Evolutionary conservation across 2,113 vertebrate genomes (phyloP).

Genomic region (Syngnathus floridae): DNA sequence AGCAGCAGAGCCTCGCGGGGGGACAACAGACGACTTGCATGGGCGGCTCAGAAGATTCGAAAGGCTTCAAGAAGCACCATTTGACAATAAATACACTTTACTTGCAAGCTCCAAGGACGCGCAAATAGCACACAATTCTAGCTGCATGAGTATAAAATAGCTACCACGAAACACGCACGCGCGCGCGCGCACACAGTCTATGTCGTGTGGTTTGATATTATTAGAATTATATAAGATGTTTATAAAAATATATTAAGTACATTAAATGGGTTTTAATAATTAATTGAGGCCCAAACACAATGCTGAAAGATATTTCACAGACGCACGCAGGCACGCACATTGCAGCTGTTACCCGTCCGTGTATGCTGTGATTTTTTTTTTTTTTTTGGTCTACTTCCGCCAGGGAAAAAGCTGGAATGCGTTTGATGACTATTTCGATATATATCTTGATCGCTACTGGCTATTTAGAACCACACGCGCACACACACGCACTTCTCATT

Average conservation of each 20-base stretch:
- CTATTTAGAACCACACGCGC: neutral
- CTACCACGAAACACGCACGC: neutral
- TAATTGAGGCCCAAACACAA: neutral
- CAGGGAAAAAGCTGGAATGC: slow-evolving; percentile 3
- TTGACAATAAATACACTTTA: slow-evolving; percentile 26
- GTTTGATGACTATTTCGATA: neutral
- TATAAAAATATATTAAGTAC: neutral
- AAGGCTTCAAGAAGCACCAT: slow-evolving; percentile 28
- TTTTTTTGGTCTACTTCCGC: neutral
- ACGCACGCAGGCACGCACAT: neutral
- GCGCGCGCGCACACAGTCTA: too few relatives aligned
- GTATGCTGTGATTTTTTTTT: neutral
- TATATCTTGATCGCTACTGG: neutral
- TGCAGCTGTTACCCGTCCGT: neutral
- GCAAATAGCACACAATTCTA: slow-evolving; percentile 4
- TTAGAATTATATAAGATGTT: neutral
- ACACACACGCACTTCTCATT: neutral
- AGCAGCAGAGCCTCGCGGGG: slow-evolving; percentile 35
- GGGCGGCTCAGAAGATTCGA: slow-evolving; percentile 42
- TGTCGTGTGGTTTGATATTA: neutral
- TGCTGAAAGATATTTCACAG: neutral
- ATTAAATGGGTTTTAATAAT: neutral
- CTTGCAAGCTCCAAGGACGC: slow-evolving; percentile 2
- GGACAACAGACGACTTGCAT: slow-evolving; percentile 43
- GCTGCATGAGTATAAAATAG: neutral